phyloP scores from a whole-genome alignment of 1,140 invertebrate species.

The Frieseomelitta varia region DNA sequence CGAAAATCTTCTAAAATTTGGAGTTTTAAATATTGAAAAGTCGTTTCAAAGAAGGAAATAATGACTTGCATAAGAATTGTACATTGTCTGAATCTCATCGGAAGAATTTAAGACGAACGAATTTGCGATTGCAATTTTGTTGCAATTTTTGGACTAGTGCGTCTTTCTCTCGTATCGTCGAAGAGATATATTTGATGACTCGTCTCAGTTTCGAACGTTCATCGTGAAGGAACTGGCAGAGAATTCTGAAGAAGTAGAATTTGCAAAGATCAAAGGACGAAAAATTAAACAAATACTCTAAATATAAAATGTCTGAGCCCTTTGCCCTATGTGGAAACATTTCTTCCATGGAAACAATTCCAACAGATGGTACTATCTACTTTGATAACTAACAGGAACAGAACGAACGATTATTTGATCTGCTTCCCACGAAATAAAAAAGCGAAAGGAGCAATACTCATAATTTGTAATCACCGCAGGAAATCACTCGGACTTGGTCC shows the following conservation, averaged over 20 bases:
- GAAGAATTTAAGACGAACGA: no score
- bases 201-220: background rate
- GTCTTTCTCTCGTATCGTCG: background rate
- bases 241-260: background rate
- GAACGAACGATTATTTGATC: background rate
- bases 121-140: no score
- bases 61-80: no score
- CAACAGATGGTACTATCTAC: background rate
- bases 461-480: slow-evolving; percentile 2
- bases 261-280: background rate
- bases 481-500: background rate
- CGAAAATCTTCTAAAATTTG: no score
- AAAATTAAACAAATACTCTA: background rate
- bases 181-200: no score
- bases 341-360: background rate
- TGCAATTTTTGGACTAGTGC: no score
- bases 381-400: no score
- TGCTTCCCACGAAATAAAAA: background rate
- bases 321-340: background rate
- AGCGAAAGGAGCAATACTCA: no score
- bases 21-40: no score
- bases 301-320: background rate
- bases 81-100: no score
- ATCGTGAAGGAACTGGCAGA: background rate
- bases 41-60: no score